Conservation (phyloP, 1,140 invertebrate genomes). For the Cardiocondyla obscurior region DNA sequence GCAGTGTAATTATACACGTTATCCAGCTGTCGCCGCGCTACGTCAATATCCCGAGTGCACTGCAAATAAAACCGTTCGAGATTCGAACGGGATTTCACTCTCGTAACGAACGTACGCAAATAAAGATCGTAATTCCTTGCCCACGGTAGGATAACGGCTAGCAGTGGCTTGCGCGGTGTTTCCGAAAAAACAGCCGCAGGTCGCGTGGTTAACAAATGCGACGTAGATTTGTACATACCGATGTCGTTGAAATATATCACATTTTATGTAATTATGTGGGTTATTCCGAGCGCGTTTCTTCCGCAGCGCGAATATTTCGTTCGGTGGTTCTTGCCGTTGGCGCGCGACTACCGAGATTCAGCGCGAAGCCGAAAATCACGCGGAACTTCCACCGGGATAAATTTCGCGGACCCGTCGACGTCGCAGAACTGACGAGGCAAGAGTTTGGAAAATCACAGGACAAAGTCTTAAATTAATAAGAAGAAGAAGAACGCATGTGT, state of each 20-base stretch:
- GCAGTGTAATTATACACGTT: conserved; percentile 24
- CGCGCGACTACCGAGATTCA: background rate
- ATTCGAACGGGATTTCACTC: conserved; percentile 37
- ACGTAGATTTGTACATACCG: background rate
- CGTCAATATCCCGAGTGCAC: conserved; percentile 37
- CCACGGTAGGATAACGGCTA: background rate
- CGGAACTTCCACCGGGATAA: background rate
- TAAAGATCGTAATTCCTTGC: conserved; percentile 50
- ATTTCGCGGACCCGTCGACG: background rate
- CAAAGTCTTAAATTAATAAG: too few species aligned
- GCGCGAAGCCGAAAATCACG: background rate
- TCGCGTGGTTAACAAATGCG: conserved; percentile 5
- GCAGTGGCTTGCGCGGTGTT: background rate
- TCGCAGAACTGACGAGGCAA: too few species aligned
- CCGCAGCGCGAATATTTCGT: background rate
- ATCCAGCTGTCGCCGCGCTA: conserved; percentile 28
- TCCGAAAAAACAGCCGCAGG: conserved; percentile 25
- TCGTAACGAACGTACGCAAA: conserved; percentile 53
- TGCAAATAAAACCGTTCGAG: conserved; percentile 35
- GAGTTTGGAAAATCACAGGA: too few species aligned
- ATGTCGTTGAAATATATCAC: conserved; percentile 18
- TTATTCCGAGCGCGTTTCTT: conserved; percentile 17
- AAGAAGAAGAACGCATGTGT: too few species aligned
- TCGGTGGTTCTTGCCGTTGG: background rate
- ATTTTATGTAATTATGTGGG: conserved; percentile 39